Conservation (phyloP, 2,113 vertebrate genomes). For the Actinemys pallida region DNA sequence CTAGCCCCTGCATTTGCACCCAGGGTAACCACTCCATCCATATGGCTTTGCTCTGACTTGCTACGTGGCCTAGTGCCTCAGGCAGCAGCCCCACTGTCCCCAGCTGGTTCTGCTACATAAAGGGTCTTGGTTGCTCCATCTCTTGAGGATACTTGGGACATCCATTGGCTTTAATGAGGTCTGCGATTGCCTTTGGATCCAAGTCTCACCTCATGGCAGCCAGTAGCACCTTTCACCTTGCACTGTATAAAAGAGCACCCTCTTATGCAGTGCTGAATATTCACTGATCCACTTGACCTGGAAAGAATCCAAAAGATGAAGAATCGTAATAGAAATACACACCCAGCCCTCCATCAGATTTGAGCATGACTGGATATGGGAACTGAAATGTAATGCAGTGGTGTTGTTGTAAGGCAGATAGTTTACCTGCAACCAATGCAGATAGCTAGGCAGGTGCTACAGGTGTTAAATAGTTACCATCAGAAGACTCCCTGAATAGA, state of each 20-base stretch:
- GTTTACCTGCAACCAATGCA: not conserved
- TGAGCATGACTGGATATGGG: not conserved
- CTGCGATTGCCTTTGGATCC: not conserved
- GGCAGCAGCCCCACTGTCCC: rapidly evolving
- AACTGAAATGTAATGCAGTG: not conserved
- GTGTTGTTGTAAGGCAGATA: not conserved
- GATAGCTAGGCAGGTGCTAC: not conserved
- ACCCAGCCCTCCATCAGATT: not conserved
- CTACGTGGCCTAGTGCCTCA: not conserved
- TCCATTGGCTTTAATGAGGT: not conserved
- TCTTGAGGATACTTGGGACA: not conserved
- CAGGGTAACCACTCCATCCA: not conserved
- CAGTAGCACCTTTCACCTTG: not conserved
- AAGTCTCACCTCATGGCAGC: conserved; percentile 29
- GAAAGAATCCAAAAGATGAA: conserved; percentile 5
- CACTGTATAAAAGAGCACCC: conserved; percentile 51
- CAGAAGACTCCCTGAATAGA: not conserved
- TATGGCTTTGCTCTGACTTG: not conserved
- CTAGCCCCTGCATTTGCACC: not conserved
- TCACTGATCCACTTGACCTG: not conserved
- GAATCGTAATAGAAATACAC: not conserved
- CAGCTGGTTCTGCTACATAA: not conserved
- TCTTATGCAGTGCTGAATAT: conserved; percentile 57
- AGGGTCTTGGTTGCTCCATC: not conserved
- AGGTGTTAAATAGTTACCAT: not conserved